Evolutionary conservation across 2,113 vertebrate genomes (phyloP), one percentile per base, ranked within the genome.

Genomic region (Onychorhynchus coronatus): DNA sequence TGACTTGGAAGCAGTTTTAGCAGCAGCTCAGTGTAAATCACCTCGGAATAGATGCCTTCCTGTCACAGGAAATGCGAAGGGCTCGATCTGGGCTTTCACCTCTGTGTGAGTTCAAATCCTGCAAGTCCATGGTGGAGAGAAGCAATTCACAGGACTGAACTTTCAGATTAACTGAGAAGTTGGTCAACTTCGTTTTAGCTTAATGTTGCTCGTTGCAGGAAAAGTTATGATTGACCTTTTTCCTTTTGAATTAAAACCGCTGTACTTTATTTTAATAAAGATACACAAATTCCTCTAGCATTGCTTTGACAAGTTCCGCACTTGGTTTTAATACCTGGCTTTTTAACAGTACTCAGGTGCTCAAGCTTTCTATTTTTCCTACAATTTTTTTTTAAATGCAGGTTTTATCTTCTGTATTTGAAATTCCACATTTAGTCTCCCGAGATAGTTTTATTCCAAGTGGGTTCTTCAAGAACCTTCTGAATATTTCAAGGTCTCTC

Each of bases 41-140:
- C 46, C 41, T 30, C 0, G 1, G 21, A 56, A 24, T 3, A 37
- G 83, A 52, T 20, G 56, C 62, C 41, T 20, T 56, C 74, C 78
- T 22, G 78, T 15, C 15, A 2, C 0, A 2, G 63, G 73, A 30
- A 59, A 21, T 0, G 2, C 12, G 0, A 16, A 37, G 49, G n/a
- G 67, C 67, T 79, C 12, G 0, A 37, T 2, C 7, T 0, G 22
- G 58, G 22, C 37, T 91, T 91, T 62, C 67, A 62, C 3, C 31
- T 56, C 72, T 35, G 17, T 2, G 0, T 0, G 35, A 91, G 85
- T 28, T 37, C 9, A 92, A 75, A 78, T 27, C 53, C 68, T n/a
- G 11, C 59, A 11, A 56, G 58, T 3, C 58, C 19, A 8, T 8
- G 4, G 13, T 10, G 11, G 37, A 6, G 14, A 68, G 27, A 44